Conservation (phyloP, 2,797 vertebrate species). For the Picus viridis region DNA sequence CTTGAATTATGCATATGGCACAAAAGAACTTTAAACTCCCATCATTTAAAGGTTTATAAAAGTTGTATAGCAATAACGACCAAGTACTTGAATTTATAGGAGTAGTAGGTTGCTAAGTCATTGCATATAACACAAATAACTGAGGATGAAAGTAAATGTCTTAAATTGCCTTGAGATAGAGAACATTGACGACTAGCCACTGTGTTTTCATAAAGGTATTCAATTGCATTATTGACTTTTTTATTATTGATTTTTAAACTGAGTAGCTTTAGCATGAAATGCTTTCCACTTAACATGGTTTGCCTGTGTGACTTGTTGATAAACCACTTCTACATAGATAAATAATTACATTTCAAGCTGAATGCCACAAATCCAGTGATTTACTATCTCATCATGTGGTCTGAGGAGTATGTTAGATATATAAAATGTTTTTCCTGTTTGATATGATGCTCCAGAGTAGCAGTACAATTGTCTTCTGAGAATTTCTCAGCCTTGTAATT, state of each 20-base stretch:
- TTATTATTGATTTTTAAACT: constrained; percentile 32
- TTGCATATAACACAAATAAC: background rate
- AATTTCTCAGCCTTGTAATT: background rate
- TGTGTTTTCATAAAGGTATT: background rate
- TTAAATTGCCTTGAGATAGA: constrained; percentile 11
- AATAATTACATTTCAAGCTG: background rate
- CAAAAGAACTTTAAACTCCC: background rate
- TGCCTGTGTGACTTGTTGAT: background rate
- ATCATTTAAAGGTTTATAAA: background rate
- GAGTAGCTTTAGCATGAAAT: background rate
- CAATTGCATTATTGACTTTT: background rate
- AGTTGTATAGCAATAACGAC: background rate
- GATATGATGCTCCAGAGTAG: background rate
- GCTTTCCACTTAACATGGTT: background rate
- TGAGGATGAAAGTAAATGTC: background rate
- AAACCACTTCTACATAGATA: background rate
- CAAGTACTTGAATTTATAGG: background rate
- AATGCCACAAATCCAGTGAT: background rate
- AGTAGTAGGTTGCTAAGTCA: background rate
- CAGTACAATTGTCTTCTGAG: background rate
- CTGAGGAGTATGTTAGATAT: background rate
- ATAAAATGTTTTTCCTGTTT: background rate
- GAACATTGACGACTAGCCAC: background rate
- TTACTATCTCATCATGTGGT: background rate
- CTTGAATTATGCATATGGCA: background rate